Evolutionary conservation across 2,888 invertebrate genomes (phyloP).

Genomic region (Macrosiphum euphorbiae): DNA sequence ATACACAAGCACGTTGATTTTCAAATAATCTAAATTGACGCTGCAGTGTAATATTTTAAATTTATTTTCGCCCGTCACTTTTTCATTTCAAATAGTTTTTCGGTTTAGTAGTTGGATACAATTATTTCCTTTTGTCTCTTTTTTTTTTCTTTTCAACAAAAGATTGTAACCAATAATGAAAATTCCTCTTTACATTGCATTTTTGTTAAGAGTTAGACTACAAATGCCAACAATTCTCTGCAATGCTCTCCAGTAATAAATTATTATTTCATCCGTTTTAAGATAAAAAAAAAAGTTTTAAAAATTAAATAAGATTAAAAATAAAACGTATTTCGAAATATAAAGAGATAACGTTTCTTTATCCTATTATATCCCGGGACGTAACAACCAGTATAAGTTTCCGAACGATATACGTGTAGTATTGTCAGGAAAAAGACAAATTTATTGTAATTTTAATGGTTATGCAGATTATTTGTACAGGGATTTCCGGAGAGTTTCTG

Average conservation of each 20-base stretch:
- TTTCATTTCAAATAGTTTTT: slow-evolving; percentile 24
- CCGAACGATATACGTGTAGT: neutral
- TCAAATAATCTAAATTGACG: slow-evolving; percentile 28
- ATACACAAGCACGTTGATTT: slow-evolving; percentile 4
- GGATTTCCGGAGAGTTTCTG: neutral
- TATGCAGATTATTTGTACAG: neutral
- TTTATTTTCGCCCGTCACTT: slow-evolving; percentile 30
- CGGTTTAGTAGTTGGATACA: slow-evolving; percentile 34
- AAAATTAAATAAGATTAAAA: slow-evolving; percentile 37
- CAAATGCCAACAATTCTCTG: slow-evolving; percentile 29
- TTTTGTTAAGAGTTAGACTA: slow-evolving; percentile 35
- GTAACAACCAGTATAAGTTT: neutral
- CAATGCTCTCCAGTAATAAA: slow-evolving; percentile 7
- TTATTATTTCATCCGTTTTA: slow-evolving; percentile 30
- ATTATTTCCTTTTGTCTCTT: slow-evolving; percentile 35
- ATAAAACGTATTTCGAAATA: slow-evolving; percentile 22
- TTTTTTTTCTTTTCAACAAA: slow-evolving; percentile 31
- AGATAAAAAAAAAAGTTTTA: slow-evolving; percentile 47
- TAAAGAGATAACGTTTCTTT: slow-evolving; percentile 22
- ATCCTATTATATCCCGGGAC: neutral
- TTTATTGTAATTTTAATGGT: neutral
- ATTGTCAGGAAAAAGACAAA: slow-evolving; percentile 14
- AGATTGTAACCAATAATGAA: slow-evolving; percentile 40
- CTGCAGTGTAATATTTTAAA: slow-evolving; percentile 26
- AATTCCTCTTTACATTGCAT: slow-evolving; percentile 34